Base-by-base conservation (phyloP, 2,888 invertebrate species). In the Ornithoptera priamus region DNA sequence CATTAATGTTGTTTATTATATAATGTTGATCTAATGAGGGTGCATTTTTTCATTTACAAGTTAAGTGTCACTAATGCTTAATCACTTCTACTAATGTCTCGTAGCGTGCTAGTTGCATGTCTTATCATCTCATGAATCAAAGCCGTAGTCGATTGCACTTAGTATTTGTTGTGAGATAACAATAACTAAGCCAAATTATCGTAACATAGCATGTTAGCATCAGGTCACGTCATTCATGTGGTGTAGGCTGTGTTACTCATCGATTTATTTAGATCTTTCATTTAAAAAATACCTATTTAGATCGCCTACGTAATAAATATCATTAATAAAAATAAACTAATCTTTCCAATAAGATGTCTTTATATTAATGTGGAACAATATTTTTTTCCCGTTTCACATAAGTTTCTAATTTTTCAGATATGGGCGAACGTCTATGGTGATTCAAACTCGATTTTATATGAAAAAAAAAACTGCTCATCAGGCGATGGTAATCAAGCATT, bases 161-260 rank as follows among this genome's bases (percentile, higher is more conserved):
- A 88, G 77, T 90, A 93, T 93, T 93, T 93, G 93, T 93, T 93
- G 93, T 93, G 93, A 93, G 93, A 93, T 89, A 88, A 88, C 85
- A 83, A 75, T 79, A 77, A 75, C 74, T 77, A 70, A 70, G 66
- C 60, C 62, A 46, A 58, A 65, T 68, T 65, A 68, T 68, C 68
- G 69, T 78, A 82, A 81, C 76, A 77, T 73, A 76, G 80, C 81
- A 84, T 85, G 83, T 72, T 67, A 39, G 39, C 62, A 46, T 46
- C 46, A 46, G 12, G 46, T 46, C 46, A 46, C 15, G 15, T 69
- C 39, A 75, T 76, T 74, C 70, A 39, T 72, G 8, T 50, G 57
- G 61, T 68, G 65, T 53, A 61, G 61, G 65, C 57, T 61, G 22
- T 59, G 22, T 59, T 56, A 39, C 20, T 56, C 24, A 12, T n/a